phyloP scores from a whole-genome alignment of 2,888 invertebrate genomes.

The Dryobotodes eremita region DNA sequence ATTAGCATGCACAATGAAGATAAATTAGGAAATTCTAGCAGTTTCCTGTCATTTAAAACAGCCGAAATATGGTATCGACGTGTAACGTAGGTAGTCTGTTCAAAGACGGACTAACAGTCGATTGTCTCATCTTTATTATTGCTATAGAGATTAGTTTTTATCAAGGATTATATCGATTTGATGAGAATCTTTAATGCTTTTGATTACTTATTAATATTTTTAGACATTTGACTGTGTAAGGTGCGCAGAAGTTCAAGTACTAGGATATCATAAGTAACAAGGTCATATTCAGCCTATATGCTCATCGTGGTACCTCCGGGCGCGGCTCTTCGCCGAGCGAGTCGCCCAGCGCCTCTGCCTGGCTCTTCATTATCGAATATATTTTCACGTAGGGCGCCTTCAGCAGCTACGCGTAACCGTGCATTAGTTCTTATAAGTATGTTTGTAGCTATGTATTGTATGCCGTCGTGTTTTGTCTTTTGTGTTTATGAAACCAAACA shows the following conservation, averaged over 20 bases:
- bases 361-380: conserved; percentile 98
- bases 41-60: conserved; percentile 48
- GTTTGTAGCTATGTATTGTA: conserved; percentile 59
- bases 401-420: conserved; percentile 93
- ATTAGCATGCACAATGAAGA: conserved; percentile 50
- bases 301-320: conserved; percentile 82
- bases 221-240: not conserved
- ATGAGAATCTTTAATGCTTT: not conserved
- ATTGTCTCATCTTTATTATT: conserved; percentile 9
- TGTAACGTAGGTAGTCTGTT: not conserved
- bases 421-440: conserved; percentile 52
- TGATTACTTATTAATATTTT: conserved; percentile 11
- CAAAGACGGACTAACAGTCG: not conserved
- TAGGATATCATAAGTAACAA: conserved; percentile 17
- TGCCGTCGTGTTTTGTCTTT: conserved; percentile 64
- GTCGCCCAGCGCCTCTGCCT: conserved; percentile 92
- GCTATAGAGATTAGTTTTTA: not conserved
- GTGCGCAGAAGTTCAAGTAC: not conserved
- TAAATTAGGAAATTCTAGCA: conserved; percentile 45
- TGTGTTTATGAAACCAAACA: conserved; percentile 42
- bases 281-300: conserved; percentile 69
- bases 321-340: conserved; percentile 89
- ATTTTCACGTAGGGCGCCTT: conserved; percentile 99
- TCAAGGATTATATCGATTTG: conserved; percentile 17
- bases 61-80: conserved; percentile 17